phyloP scores from a whole-genome alignment of 2,113 vertebrate species.

The Poicephalus meyeri region DNA sequence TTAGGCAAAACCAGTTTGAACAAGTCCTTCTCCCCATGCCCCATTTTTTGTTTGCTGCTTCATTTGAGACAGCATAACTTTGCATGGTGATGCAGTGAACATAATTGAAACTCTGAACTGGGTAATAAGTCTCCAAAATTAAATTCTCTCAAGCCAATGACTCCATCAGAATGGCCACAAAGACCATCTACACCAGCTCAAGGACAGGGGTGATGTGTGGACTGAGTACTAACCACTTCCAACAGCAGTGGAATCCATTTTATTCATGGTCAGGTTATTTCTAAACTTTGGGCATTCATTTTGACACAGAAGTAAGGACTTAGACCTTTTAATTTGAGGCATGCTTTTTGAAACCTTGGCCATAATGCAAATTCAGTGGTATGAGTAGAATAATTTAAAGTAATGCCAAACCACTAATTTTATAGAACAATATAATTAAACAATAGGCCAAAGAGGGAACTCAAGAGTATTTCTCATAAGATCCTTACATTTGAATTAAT shows the following conservation, averaged over 20 bases:
- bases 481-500: neutral
- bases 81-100: neutral
- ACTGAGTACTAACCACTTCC: neutral
- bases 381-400: neutral
- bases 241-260: neutral
- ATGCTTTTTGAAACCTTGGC: neutral
- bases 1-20: neutral
- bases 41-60: neutral
- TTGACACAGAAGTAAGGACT: neutral
- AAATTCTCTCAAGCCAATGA: neutral
- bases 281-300: neutral
- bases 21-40: neutral
- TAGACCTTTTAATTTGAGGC: neutral
- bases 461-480: neutral
- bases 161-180: neutral
- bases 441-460: neutral
- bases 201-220: neutral
- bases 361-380: neutral
- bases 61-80: neutral
- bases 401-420: neutral
- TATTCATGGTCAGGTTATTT: neutral
- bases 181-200: neutral
- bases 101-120: neutral
- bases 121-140: neutral
- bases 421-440: neutral